A percentile compares a stretch with the other conserved stretches of the same genome.
These are phyloP conservation scores for Lerista edwardsae DNA, from an alignment of 2,797 vertebrate genomes.

Conservation along the genomic window DNA sequence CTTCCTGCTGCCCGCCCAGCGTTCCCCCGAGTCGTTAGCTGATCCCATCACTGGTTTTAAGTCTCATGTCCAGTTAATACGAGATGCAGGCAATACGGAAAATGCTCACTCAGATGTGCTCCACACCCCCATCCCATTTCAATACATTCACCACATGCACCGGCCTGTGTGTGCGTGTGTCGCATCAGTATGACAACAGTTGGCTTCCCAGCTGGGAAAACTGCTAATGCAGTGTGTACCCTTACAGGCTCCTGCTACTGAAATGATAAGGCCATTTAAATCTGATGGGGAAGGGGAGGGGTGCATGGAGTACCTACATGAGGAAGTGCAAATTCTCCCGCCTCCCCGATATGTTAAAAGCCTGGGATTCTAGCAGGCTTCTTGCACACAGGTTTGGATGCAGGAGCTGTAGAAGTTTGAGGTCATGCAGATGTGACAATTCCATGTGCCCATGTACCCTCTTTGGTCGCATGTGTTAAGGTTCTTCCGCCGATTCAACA, in stretches of 20 bases:
- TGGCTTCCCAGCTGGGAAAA: background rate
- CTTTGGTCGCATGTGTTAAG: too few relatives aligned
- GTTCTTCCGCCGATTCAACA: too few relatives aligned
- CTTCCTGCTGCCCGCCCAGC: too few relatives aligned
- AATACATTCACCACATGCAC: background rate
- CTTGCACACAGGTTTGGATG: too few relatives aligned
- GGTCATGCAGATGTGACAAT: too few relatives aligned
- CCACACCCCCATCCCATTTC: background rate
- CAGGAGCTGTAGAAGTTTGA: too few relatives aligned
- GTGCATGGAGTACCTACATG: background rate
- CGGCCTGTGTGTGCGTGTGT: background rate
- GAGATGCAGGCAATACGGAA: background rate
- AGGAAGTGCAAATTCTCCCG: background rate
- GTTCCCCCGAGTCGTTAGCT: too few relatives aligned
- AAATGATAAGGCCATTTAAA: background rate
- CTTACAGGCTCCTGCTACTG: background rate
- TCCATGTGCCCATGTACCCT: too few relatives aligned
- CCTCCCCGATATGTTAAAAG: too few relatives aligned
- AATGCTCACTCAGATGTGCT: background rate
- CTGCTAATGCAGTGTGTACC: background rate
- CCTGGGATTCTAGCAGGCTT: too few relatives aligned
- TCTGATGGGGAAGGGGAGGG: background rate
- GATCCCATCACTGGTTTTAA: too few relatives aligned
- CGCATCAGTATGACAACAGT: background rate
- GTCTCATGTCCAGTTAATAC: background rate